A percentile compares a stretch with the other conserved stretches of the same genome.
Conservation (phyloP, 2,888 invertebrate species). For the Minunthozetes semirufus region DNA sequence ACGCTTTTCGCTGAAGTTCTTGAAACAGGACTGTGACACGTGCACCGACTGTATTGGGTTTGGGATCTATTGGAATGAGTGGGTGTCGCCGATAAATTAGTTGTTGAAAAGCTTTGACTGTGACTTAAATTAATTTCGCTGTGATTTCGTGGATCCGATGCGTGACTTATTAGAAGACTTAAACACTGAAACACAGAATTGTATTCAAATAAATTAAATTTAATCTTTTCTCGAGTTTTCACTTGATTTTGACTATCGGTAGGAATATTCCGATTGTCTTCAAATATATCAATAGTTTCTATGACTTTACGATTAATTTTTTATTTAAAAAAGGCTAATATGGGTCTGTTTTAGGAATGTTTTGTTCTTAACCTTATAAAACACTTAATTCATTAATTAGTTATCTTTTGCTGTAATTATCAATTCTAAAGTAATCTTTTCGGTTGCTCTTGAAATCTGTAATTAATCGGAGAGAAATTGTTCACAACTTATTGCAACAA, state of each 20-base stretch:
- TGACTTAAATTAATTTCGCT: constrained; percentile 49
- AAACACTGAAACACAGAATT: constrained; percentile 58
- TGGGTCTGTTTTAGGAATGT: not conserved
- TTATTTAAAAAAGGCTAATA: not conserved
- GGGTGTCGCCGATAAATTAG: constrained; percentile 51
- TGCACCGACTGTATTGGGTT: constrained; percentile 11
- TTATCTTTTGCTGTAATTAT: not conserved
- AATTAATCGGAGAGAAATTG: not conserved
- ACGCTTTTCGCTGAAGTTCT: constrained; percentile 13
- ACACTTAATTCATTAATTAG: not conserved
- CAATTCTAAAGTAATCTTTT: not conserved
- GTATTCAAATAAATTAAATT: not conserved
- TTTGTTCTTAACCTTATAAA: constrained; percentile 1
- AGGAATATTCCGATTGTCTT: not conserved
- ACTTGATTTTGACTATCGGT: not conserved
- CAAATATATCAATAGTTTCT: not conserved
- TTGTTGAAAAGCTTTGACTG: constrained; percentile 48
- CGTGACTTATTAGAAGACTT: constrained; percentile 69
- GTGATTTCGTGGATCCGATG: constrained; percentile 54
- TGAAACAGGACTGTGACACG: not conserved
- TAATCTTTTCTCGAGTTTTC: not conserved
- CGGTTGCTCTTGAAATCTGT: not conserved
- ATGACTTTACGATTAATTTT: not conserved
- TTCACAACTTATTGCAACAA: not conserved
- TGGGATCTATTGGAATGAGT: constrained; percentile 45